Base-by-base conservation (phyloP, 2,888 invertebrate genomes). In the Heliconius cydno region DNA sequence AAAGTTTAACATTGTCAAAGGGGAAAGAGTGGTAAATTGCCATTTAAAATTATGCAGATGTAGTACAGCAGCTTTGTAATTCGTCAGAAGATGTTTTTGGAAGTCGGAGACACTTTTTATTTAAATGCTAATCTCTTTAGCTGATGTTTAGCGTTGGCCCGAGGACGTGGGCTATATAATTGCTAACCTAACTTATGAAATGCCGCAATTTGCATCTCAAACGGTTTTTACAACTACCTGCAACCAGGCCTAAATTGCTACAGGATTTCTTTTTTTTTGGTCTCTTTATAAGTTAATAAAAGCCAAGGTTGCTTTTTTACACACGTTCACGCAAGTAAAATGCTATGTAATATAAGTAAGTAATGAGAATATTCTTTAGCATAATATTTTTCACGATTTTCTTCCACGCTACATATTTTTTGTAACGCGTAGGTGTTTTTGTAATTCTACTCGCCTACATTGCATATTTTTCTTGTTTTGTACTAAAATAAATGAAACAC, bases 191-290 rank as follows among this genome's bases (percentile, higher is more conserved):
- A 81, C 71, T 82, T 80, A 52, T 80, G 73, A 78, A 79, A 81
- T 82, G 63, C 63, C 65, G 5, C 19, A 76, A 83, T 83, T 83
- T 82, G 79, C 82, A 83, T 83, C 66, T 81, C 76, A 83, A 83
- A 83, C 66, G 38, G 76, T 81, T 79, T 79, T 65, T 34, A n/a
- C 25, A 15, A n/a, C 38, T 25, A 46, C 22, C 63, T 73, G 46
- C 52, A 73, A 72, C 52, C 46, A 15, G 10, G 65, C 66, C 65
- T 66, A 73, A 73, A 73, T 78, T 78, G 60, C 7, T 76, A 28
- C n/a, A 15, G n/a, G n/a, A 13, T 19, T 28, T 66, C 41, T 65
- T 66, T 75, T 75, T 65, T 65, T 75, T 65, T 46, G 22, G 28
- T 46, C 28, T 66, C 30, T 75, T 75, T 46, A 41, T 30, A 66